Percentiles rank a stretch among this genome's conserved stretches.
Conservation (phyloP, 2,797 vertebrate species). For the Psittacula echo region DNA sequence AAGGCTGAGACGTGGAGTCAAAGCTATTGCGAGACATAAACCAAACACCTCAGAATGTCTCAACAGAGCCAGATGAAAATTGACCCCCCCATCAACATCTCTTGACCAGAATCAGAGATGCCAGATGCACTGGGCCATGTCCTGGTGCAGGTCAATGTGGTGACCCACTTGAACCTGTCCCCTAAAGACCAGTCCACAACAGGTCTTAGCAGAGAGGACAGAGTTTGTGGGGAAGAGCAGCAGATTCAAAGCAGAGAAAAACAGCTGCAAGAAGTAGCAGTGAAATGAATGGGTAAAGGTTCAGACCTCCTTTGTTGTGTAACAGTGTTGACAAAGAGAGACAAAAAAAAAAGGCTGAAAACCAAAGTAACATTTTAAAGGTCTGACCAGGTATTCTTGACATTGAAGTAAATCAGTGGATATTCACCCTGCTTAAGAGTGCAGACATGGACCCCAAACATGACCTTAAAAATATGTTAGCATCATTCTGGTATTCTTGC, state of each 20-base stretch:
- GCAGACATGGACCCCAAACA: fast-evolving
- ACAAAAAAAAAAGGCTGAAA: neutral
- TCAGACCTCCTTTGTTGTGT: neutral
- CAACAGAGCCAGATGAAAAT: neutral
- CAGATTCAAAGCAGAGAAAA: neutral
- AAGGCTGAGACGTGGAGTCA: neutral
- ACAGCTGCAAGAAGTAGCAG: neutral
- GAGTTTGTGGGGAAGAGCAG: neutral
- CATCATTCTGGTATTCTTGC: neutral
- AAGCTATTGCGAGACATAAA: neutral
- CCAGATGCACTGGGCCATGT: fast-evolving
- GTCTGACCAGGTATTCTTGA: neutral
- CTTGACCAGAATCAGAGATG: neutral
- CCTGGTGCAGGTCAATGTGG: neutral
- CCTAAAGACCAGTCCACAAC: neutral
- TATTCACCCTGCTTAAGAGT: neutral
- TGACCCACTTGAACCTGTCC: neutral
- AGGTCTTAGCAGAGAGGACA: neutral
- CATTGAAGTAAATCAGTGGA: neutral
- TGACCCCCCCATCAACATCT: neutral
- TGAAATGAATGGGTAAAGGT: neutral
- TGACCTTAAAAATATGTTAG: neutral
- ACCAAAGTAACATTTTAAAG: neutral
- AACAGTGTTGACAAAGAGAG: neutral
- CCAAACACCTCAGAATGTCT: neutral